These are phyloP conservation scores for Microctonus brassicae DNA, from an alignment of 2,888 invertebrate species.

Conservation along the genomic window DNA sequence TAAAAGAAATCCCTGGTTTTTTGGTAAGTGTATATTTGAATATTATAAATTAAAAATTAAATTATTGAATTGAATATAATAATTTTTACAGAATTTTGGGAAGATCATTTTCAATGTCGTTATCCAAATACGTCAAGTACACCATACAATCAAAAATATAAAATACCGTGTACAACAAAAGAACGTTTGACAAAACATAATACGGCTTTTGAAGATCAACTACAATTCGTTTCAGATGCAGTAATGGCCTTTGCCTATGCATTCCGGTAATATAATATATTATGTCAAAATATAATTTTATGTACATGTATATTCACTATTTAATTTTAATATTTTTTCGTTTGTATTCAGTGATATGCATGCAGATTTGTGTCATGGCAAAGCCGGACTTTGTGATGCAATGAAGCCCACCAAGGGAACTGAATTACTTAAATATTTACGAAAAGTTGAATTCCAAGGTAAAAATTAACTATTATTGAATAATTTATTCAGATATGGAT, in stretches of 20 bases:
- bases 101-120: constrained; percentile 91
- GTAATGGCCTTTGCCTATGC: constrained; percentile 96
- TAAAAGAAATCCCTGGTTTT: constrained; percentile 95
- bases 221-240: constrained; percentile 97
- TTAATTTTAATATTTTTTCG: no score
- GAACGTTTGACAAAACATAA: constrained; percentile 82
- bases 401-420: constrained; percentile 94
- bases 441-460: constrained; percentile 91
- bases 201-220: constrained; percentile 90
- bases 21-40: constrained; percentile 84
- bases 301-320: no score
- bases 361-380: constrained; percentile 80
- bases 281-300: no score
- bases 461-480: constrained; percentile 46
- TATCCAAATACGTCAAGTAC: constrained; percentile 85
- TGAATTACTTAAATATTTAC: constrained; percentile 84
- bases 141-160: constrained; percentile 84
- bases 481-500: no score
- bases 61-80: neutral
- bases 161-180: constrained; percentile 80
- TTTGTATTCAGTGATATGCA: constrained; percentile 90
- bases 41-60: neutral
- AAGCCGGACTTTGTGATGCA: constrained; percentile 84
- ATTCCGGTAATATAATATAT: constrained; percentile 77
- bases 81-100: constrained; percentile 88